Conservation (phyloP, 2,888 invertebrate genomes). For the Drosophila mettleri region DNA sequence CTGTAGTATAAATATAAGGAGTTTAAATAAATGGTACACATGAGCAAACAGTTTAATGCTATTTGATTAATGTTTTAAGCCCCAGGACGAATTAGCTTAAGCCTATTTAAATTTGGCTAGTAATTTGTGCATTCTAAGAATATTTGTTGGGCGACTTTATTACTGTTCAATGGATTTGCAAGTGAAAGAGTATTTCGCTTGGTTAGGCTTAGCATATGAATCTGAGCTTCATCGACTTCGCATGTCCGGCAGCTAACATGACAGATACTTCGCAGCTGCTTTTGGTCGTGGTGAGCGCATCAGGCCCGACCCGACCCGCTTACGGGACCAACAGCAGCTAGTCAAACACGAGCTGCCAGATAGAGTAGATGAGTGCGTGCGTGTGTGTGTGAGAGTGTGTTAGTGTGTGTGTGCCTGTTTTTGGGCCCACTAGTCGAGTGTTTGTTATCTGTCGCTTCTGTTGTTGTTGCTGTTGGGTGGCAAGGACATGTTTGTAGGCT, state of each 20-base stretch:
- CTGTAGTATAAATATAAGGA: too few relatives aligned
- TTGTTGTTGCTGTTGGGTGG: conserved; percentile 29
- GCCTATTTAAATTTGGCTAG: too few relatives aligned
- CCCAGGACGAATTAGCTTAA: not conserved
- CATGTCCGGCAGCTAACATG: conserved; percentile 18
- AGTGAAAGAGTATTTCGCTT: conserved; percentile 1
- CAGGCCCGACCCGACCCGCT: conserved; percentile 34
- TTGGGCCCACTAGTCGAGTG: conserved; percentile 43
- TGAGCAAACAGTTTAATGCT: not conserved
- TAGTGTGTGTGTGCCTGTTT: conserved; percentile 13
- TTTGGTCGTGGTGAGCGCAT: conserved; percentile 16
- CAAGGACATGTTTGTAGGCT: conserved; percentile 57
- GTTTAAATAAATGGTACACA: too few relatives aligned
- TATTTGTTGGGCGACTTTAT: not conserved
- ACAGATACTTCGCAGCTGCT: conserved; percentile 23
- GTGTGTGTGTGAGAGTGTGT: not conserved
- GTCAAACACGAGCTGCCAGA: conserved; percentile 27
- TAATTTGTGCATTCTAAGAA: not conserved
- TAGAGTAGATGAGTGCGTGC: not conserved
- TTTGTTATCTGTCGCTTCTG: conserved; percentile 59
- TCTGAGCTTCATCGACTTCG: conserved; percentile 6
- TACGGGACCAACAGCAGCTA: conserved; percentile 29
- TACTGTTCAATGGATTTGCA: not conserved
- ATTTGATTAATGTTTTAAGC: not conserved
- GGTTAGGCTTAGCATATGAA: not conserved